Evolutionary conservation across 2,888 invertebrate species (phyloP).

Genomic region (Agrochola circellaris): DNA sequence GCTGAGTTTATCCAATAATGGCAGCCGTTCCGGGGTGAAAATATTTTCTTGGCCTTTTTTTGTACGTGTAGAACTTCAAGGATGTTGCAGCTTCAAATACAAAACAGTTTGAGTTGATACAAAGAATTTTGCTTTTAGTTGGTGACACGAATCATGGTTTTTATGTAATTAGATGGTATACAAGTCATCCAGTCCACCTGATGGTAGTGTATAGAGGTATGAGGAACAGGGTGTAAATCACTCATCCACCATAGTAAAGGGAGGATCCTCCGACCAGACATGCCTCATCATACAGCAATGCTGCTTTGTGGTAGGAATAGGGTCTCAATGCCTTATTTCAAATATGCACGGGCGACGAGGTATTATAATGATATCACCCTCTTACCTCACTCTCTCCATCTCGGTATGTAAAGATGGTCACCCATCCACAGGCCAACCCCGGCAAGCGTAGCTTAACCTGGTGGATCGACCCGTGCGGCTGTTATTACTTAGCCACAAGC

Average conservation of each 20-base stretch:
- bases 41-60: conserved; percentile 18
- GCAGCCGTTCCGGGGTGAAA: conserved; percentile 15
- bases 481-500: too few species aligned
- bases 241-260: too few species aligned
- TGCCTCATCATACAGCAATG: background rate
- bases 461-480: too few species aligned
- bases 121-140: background rate
- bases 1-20: conserved; percentile 45
- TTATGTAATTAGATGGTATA: too few species aligned
- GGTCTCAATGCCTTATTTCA: background rate
- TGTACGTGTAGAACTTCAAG: conserved; percentile 6
- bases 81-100: background rate
- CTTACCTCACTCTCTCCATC: too few species aligned
- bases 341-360: too few species aligned
- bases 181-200: too few species aligned
- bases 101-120: background rate
- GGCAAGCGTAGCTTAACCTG: too few species aligned
- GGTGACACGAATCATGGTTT: background rate
- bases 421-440: too few species aligned
- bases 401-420: too few species aligned
- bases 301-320: background rate
- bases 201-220: too few species aligned
- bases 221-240: too few species aligned
- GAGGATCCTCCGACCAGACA: background rate
- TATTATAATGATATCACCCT: background rate